Base-by-base conservation (phyloP, 2,113 vertebrate genomes). In the Pangasianodon hypophthalmus region DNA sequence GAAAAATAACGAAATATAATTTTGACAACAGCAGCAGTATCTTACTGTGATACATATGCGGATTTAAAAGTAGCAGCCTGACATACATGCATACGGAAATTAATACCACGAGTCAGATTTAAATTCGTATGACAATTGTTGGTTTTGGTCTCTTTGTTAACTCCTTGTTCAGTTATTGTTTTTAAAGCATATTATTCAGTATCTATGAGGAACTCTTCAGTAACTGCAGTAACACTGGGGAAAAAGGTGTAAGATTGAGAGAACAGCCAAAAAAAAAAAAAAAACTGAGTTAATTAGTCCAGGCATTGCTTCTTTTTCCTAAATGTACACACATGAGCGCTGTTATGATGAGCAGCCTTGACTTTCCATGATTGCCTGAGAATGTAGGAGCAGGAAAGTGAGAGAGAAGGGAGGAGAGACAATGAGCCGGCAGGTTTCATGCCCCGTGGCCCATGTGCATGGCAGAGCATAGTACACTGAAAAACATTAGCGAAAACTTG, bases 401-500 rank as follows among this genome's bases (percentile, higher is more conserved):
- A 86, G 80, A 80, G 86, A 91, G 21, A 89, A 89, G 92, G 92
- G 86, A 93, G 92, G 90, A 88, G 90, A 83, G 52, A 56, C 89
- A 92, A 88, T 94, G 95, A 94, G 86, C 14, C 86, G 88, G 91
- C 91, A 86, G 71, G 73, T 94, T 95, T 94, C 91, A 92, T 95
- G 91, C 92, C 94, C 92, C 89, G 89, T 93, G 94, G 95, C 91
- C 52, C 93, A 92, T 84, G 87, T 87, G 91, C 91, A 92, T 87
- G 92, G 93, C 41, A 64, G 91, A 92, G 93, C 92, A 92, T 52
- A 93, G 92, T 92, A 90, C 94, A 90, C 88, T 80, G 92, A 93
- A 95, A 95, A 95, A 94, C 95, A 96, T 96, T 96, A 96, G 93
- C 91, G 92, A n/a, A 94, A 96, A 96, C 94, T 90, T 83, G 95